Evolutionary conservation across 2,113 vertebrate genomes (phyloP), one percentile per base, ranked within the genome.

Genomic region (Cynocephalus volans): DNA sequence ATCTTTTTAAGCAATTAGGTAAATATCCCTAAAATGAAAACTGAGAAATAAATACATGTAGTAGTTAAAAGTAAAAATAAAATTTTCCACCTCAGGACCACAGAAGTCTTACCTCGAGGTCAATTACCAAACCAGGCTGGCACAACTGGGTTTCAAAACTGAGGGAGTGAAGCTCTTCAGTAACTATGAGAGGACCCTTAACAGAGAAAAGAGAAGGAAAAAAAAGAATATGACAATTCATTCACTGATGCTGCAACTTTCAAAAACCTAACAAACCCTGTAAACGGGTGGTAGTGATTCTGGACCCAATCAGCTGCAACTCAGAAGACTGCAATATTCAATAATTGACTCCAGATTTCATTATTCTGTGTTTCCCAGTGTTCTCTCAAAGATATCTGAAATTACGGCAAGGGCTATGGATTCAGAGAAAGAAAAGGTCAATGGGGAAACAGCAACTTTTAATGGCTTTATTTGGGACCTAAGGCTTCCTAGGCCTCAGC

Each of bases 121-220:
- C 99, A 97, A 99, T 98, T 67, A 99, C 97, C 52, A 99, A 98
- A 52, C 99, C 99, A 4, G 99, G 99, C 97, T 99, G 99, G 98
- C 99, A 99, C 93, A 99, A 97, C 96, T 99, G 99, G 0, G 99
- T 99, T 98, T 99, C 99, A 95, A 99, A 99, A 97, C 99, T 99
- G 90, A 99, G 99, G 0, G 99, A 99, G 97, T 99, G 99, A 70
- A 99, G 99, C 77, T 99, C 99, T 98, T 99, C 99, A 0, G 99
- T 99, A 95, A 99, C 99, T 19, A 99, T 99, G 81, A 99, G 99
- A 48, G 99, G 99, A 26, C 99, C 99, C 99, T 99, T 98, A 10
- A 33, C 77, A 83, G 33, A 95, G 64, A 33, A 33, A 23, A 86
- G 9, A 24, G 15, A 24, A 65, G 58, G 31, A 5, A 75, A n/a